These are phyloP conservation scores for Ursus arctos DNA, from an alignment of 2,113 vertebrate species.

Conservation along the genomic window DNA sequence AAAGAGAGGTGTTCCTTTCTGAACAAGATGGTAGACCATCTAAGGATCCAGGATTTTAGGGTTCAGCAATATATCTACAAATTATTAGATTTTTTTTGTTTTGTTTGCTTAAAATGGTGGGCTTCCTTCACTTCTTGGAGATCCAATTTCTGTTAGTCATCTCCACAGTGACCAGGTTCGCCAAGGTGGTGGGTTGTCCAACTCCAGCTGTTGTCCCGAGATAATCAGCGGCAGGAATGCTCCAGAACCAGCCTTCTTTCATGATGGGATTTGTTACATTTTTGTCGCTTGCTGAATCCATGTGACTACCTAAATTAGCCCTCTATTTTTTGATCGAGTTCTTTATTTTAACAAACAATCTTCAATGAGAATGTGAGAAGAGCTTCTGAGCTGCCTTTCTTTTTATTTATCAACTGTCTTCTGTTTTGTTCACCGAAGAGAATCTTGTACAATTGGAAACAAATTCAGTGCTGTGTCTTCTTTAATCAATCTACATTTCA, in stretches of 20 bases:
- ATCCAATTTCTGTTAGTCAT: not conserved
- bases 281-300: not conserved
- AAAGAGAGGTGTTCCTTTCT: not conserved
- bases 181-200: not conserved
- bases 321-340: not conserved
- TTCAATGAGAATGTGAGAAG: not conserved
- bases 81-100: not conserved
- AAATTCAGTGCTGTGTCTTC: not conserved
- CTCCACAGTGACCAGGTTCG: not conserved
- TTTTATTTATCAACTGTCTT: not conserved
- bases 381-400: not conserved
- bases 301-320: not conserved
- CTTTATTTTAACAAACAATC: not conserved
- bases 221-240: not conserved
- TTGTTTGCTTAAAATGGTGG: not conserved
- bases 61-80: not conserved
- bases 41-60: not conserved
- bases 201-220: not conserved
- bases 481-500: not conserved
- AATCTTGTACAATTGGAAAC: not conserved
- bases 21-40: not conserved
- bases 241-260: not conserved
- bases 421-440: not conserved
- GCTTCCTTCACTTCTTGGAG: not conserved
- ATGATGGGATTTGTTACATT: not conserved